phyloP scores from a whole-genome alignment of 1,140 invertebrate species.

The Bathynomus jamesi region DNA sequence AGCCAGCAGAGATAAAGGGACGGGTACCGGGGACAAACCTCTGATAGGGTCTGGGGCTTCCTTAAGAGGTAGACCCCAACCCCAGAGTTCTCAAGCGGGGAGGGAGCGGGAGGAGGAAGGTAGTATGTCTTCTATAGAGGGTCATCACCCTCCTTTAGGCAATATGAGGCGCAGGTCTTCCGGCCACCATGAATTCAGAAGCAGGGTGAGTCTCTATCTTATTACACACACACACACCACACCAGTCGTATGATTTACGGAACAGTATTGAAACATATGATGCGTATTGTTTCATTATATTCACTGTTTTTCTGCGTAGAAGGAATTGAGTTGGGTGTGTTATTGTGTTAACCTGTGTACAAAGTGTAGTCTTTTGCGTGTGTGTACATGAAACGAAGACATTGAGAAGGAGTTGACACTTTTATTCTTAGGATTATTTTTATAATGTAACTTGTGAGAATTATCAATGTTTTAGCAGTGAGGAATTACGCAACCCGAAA shows the following conservation, averaged over 20 bases:
- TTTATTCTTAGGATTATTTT: too few relatives aligned
- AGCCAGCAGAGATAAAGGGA: conserved; percentile 26
- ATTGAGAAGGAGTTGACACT: too few relatives aligned
- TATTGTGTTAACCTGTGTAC: not conserved
- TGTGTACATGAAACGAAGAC: too few relatives aligned
- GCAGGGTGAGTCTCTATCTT: conserved; percentile 30
- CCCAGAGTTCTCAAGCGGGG: conserved; percentile 4
- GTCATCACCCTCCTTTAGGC: conserved; percentile 18
- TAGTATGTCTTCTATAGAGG: conserved; percentile 16
- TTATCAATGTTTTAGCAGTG: too few relatives aligned
- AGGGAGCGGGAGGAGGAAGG: conserved; percentile 25
- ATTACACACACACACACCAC: too few relatives aligned
- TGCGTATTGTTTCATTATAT: too few relatives aligned
- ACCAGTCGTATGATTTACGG: too few relatives aligned
- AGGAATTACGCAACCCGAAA: too few relatives aligned
- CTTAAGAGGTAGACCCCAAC: not conserved
- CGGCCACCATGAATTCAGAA: conserved; percentile 12
- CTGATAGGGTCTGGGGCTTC: not conserved
- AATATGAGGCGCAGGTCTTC: conserved; percentile 22
- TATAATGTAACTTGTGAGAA: too few relatives aligned
- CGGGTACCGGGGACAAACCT: not conserved
- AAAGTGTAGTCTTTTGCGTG: too few relatives aligned
- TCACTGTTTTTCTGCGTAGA: not conserved
- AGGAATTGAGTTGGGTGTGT: conserved; percentile 23
- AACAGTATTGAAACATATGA: too few relatives aligned